phyloP scores from a whole-genome alignment of 2,797 vertebrate species.

The Adrianichthys oophorus region DNA sequence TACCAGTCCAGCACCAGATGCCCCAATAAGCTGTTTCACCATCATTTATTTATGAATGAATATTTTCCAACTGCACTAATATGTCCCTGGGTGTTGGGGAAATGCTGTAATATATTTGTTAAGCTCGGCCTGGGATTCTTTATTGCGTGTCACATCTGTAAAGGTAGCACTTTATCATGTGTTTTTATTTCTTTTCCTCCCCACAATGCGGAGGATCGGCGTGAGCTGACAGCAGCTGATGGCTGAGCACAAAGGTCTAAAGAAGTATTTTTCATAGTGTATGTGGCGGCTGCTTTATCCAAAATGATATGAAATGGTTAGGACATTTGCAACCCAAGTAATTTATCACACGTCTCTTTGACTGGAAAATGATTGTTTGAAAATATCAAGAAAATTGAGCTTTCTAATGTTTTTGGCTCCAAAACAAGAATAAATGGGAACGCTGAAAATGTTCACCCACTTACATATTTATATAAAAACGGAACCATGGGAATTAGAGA shows the following conservation, averaged over 20 bases:
- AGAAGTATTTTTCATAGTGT: slow-evolving; percentile 30
- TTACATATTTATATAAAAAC: slow-evolving; percentile 51
- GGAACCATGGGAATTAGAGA: slow-evolving; percentile 40
- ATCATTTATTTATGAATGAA: slow-evolving; percentile 78
- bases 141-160: slow-evolving; percentile 64
- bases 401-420: slow-evolving; percentile 20
- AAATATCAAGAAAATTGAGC: slow-evolving; percentile 23
- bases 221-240: slow-evolving; percentile 19
- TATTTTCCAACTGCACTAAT: slow-evolving; percentile 67
- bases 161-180: slow-evolving; percentile 55
- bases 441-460: slow-evolving; percentile 29
- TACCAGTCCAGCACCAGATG: slow-evolving; percentile 67
- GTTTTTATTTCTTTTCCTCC: slow-evolving; percentile 35
- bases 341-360: slow-evolving; percentile 14
- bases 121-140: slow-evolving; percentile 62
- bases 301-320: slow-evolving; percentile 30
- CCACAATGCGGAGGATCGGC: slow-evolving; percentile 9
- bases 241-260: slow-evolving; percentile 13
- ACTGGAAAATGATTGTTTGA: slow-evolving; percentile 2
- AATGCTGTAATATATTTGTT: slow-evolving; percentile 64
- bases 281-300: slow-evolving; percentile 20
- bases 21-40: slow-evolving; percentile 65
- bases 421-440: slow-evolving; percentile 39
- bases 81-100: slow-evolving; percentile 57
- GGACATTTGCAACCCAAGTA: slow-evolving; percentile 4